These are phyloP conservation scores for Xiphias gladius DNA, from an alignment of 2,113 vertebrate genomes.

Conservation along the genomic window DNA sequence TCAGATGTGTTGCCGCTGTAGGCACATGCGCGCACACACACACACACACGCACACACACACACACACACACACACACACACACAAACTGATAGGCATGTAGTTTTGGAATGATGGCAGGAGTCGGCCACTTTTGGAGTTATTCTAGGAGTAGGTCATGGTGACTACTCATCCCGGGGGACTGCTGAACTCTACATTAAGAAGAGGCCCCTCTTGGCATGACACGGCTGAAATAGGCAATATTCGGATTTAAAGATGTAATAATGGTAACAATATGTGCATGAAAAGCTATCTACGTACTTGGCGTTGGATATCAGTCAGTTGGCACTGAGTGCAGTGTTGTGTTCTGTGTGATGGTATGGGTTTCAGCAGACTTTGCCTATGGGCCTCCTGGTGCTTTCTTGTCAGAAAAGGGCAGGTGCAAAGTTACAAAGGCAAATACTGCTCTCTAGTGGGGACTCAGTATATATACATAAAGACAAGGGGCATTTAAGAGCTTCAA, in stretches of 20 bases:
- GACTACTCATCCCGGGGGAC: constrained; percentile 16
- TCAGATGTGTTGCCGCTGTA: constrained; percentile 35
- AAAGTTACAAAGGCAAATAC: constrained; percentile 74
- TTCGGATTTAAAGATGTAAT: constrained; percentile 16
- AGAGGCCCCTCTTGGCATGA: constrained; percentile 26
- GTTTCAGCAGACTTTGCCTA: constrained; percentile 24
- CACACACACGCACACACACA: constrained; percentile 18
- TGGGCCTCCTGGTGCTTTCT: constrained; percentile 40
- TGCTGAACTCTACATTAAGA: constrained; percentile 23
- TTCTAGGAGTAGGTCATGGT: constrained; percentile 48
- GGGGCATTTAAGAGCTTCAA: constrained; percentile 51
- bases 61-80: constrained; percentile 16
- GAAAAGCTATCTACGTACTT: constrained; percentile 20
- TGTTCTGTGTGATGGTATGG: constrained; percentile 17
- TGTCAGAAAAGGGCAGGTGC: constrained; percentile 59
- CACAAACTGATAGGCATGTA: constrained; percentile 40
- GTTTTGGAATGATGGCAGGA: constrained; percentile 75
- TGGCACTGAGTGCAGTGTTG: constrained; percentile 55
- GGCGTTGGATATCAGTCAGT: constrained; percentile 37
- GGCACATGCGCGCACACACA: constrained; percentile 17
- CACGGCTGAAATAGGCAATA: constrained; percentile 22
- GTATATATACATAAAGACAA: constrained; percentile 47
- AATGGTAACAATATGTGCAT: constrained; percentile 38
- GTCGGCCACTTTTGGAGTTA: constrained; percentile 59
- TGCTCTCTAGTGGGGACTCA: constrained; percentile 78